Percentiles rank a stretch among this genome's conserved stretches.
These are phyloP conservation scores for Atherinosoma microstoma DNA, from an alignment of 2,797 vertebrate species.

Conservation along the genomic window DNA sequence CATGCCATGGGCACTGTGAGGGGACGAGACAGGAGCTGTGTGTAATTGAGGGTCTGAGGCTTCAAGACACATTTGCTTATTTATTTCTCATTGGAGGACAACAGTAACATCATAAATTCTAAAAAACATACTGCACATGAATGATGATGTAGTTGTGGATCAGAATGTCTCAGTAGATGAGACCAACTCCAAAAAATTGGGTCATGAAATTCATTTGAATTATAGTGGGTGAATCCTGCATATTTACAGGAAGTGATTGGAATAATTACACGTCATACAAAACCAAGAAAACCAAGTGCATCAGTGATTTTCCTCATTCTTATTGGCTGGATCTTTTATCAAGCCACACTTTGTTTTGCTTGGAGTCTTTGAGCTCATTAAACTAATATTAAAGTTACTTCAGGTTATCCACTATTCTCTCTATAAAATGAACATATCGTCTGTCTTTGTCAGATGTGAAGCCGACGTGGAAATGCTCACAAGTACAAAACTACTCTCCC, in stretches of 20 bases:
- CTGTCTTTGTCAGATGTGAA: too few species aligned
- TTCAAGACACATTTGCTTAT: slow-evolving; percentile 65
- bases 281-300: background rate
- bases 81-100: slow-evolving; percentile 57
- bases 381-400: too few species aligned
- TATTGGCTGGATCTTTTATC: background rate
- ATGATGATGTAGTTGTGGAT: slow-evolving; percentile 9
- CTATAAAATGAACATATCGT: too few species aligned
- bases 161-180: slow-evolving; percentile 20
- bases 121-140: slow-evolving; percentile 14
- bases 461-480: too few species aligned
- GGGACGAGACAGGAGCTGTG: slow-evolving; percentile 65
- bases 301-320: background rate
- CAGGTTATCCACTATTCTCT: too few species aligned
- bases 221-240: background rate
- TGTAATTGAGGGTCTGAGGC: slow-evolving; percentile 63
- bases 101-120: slow-evolving; percentile 42
- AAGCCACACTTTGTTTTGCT: background rate
- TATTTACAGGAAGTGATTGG: background rate
- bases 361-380: too few species aligned
- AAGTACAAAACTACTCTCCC: too few species aligned
- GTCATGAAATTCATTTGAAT: background rate
- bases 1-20: slow-evolving; percentile 75
- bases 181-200: background rate
- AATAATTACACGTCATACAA: background rate